These are phyloP conservation scores for Drepana falcataria DNA, from an alignment of 2,888 invertebrate species.

Conservation along the genomic window DNA sequence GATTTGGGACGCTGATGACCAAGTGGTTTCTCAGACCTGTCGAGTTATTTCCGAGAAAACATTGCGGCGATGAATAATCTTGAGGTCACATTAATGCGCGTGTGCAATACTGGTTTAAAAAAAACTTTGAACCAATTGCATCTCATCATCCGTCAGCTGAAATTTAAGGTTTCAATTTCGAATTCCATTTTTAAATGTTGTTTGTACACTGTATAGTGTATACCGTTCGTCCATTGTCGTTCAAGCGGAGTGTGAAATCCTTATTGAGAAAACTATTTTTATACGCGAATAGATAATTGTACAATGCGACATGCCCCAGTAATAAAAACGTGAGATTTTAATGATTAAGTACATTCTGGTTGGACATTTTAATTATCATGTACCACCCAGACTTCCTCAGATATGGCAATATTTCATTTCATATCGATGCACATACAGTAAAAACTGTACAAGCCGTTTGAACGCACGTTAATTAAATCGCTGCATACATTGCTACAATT, in stretches of 20 bases:
- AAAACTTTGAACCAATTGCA: not conserved
- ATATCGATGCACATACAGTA: not conserved
- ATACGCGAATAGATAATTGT: too few species aligned
- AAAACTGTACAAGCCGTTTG: not conserved
- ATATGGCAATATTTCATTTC: not conserved
- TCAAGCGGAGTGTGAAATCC: too few species aligned
- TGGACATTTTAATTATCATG: not conserved
- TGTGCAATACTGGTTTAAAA: not conserved
- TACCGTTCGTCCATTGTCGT: too few species aligned
- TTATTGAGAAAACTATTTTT: too few species aligned
- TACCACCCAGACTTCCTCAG: not conserved
- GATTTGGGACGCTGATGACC: conserved; percentile 19
- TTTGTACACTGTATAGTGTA: too few species aligned
- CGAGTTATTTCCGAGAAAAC: conserved; percentile 23
- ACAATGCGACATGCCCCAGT: not conserved
- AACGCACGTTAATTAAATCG: not conserved
- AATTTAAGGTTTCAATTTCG: not conserved
- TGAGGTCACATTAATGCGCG: not conserved
- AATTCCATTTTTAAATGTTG: too few species aligned
- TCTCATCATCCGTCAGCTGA: not conserved
- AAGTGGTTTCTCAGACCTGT: conserved; percentile 26
- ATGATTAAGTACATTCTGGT: not conserved
- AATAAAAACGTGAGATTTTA: not conserved
- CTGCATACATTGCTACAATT: not conserved
- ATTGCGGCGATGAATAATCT: conserved; percentile 6